phyloP scores from a whole-genome alignment of 1,140 invertebrate genomes.

The Nilaparvata lugens region DNA sequence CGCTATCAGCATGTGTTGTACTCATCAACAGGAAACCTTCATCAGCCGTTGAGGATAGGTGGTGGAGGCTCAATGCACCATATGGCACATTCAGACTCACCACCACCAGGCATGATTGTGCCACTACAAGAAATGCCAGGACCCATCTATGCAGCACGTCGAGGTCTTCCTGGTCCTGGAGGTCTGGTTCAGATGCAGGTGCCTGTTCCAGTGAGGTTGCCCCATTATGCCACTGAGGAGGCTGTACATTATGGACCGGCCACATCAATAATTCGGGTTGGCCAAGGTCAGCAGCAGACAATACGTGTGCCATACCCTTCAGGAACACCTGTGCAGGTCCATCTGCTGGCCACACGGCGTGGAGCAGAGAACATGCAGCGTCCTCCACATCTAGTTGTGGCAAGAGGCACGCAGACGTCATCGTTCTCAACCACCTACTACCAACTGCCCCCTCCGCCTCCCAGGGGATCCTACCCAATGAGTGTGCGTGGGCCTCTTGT shows the following conservation, averaged over 20 bases:
- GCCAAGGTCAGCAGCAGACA: conserved; percentile 31
- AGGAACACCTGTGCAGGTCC: conserved; percentile 32
- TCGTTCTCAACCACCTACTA: conserved; percentile 27
- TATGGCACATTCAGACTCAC: conserved; percentile 37
- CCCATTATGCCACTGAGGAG: conserved; percentile 20
- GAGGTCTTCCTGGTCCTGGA: conserved; percentile 7
- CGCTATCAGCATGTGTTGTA: conserved; percentile 31
- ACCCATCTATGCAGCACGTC: conserved; percentile 27
- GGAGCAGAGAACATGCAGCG: conserved; percentile 32
- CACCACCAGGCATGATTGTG: conserved; percentile 26
- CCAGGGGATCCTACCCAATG: conserved; percentile 8
- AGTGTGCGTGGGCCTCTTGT: conserved; percentile 14
- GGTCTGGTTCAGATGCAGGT: conserved; percentile 22
- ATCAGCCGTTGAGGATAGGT: conserved; percentile 17
- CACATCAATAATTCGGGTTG: conserved; percentile 27
- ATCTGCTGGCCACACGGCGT: conserved; percentile 26
- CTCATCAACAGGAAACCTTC: conserved; percentile 14
- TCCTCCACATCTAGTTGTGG: conserved; percentile 33
- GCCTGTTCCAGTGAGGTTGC: conserved; percentile 7
- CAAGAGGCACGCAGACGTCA: conserved; percentile 36
- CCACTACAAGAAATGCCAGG: conserved; percentile 14
- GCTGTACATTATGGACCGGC: conserved; percentile 12
- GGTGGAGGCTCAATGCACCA: conserved; percentile 17
- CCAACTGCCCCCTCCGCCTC: conserved; percentile 15
- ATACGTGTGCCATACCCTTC: conserved; percentile 31